A percentile compares a stretch with the other conserved stretches of the same genome.
Evolutionary conservation across 1,140 invertebrate species (phyloP).

Genomic region (Brachionus rotundiformis): DNA sequence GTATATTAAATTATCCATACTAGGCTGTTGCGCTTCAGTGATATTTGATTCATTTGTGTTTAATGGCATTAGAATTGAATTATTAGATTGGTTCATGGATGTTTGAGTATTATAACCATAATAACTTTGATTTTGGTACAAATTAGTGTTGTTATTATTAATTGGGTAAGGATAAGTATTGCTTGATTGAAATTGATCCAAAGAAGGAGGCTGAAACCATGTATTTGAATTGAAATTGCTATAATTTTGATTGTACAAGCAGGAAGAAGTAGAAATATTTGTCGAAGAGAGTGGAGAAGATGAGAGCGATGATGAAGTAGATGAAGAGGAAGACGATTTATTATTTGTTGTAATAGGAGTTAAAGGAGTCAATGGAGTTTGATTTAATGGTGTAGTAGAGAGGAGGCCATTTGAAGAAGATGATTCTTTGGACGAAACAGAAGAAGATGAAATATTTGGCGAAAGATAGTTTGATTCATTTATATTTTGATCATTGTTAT

Average conservation of each 20-base stretch:
- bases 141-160: background rate
- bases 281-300: slow-evolving; percentile 34
- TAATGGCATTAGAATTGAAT: background rate
- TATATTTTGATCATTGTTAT: background rate
- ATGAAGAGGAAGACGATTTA: slow-evolving; percentile 11
- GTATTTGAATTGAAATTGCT: background rate
- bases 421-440: slow-evolving; percentile 22
- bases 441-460: slow-evolving; percentile 10
- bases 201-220: background rate
- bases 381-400: background rate
- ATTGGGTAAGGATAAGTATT: background rate
- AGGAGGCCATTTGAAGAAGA: background rate
- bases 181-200: slow-evolving; percentile 24
- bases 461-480: slow-evolving; percentile 7
- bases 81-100: background rate
- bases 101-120: background rate
- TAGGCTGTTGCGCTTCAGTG: background rate
- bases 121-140: slow-evolving; percentile 2
- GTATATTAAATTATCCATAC: background rate
- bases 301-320: slow-evolving; percentile 46
- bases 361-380: background rate
- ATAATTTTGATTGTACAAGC: slow-evolving; percentile 10
- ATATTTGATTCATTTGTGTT: background rate
- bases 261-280: slow-evolving; percentile 23
- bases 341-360: background rate